phyloP scores from a whole-genome alignment of 2,888 invertebrate genomes.

The Drosophila histrio region DNA sequence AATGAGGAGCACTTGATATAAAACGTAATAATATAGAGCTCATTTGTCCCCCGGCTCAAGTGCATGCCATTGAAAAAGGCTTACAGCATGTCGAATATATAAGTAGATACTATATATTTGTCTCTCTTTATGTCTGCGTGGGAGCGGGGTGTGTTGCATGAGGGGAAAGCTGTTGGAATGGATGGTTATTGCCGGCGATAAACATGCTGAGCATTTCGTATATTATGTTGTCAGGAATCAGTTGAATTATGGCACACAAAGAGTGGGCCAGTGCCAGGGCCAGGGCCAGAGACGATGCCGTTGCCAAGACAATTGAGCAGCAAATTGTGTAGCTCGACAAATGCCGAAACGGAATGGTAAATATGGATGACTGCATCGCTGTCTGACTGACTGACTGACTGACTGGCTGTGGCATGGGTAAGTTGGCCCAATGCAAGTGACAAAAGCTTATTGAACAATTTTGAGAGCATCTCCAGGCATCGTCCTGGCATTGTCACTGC shows the following conservation, averaged over 20 bases:
- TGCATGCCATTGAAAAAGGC: conserved; percentile 74
- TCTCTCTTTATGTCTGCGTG: background rate
- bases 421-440: conserved; percentile 59
- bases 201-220: conserved; percentile 61
- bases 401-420: conserved; percentile 6
- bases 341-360: conserved; percentile 72
- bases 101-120: conserved; percentile 6
- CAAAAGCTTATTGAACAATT: conserved; percentile 71
- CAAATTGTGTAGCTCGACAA: conserved; percentile 75
- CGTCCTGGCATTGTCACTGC: conserved; percentile 18
- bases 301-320: conserved; percentile 76
- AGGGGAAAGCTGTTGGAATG: conserved; percentile 31
- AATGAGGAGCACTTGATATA: conserved; percentile 61
- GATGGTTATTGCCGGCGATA: conserved; percentile 65
- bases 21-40: conserved; percentile 80
- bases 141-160: conserved; percentile 1
- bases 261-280: background rate
- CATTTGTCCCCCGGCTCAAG: conserved; percentile 72
- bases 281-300: conserved; percentile 2
- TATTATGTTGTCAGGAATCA: conserved; percentile 68
- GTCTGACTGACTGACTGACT: conserved; percentile 3
- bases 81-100: conserved; percentile 46
- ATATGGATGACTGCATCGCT: conserved; percentile 59
- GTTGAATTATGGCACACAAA: conserved; percentile 72
- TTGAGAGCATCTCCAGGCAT: conserved; percentile 16